These are phyloP conservation scores for Lutjanus argentimaculatus DNA, from an alignment of 2,797 vertebrate genomes.

Conservation along the genomic window DNA sequence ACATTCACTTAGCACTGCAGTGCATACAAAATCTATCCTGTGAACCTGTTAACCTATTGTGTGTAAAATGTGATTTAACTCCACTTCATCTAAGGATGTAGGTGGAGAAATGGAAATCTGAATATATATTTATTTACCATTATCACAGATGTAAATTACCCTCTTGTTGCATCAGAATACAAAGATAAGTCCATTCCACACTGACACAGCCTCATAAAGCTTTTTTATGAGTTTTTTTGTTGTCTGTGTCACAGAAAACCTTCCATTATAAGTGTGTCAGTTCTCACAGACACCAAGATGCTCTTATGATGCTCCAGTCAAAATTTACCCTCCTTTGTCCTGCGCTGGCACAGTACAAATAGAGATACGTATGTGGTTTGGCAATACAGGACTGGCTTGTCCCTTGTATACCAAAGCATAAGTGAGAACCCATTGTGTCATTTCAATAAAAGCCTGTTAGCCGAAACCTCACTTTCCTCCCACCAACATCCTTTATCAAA, in stretches of 20 bases:
- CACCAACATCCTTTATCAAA: slow-evolving; percentile 56
- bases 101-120: no score
- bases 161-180: background rate
- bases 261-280: background rate
- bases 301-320: background rate
- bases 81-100: no score
- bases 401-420: slow-evolving; percentile 11
- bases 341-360: background rate
- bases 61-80: no score
- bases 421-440: slow-evolving; percentile 40
- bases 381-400: slow-evolving; percentile 4
- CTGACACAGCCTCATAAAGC: background rate
- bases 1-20: no score
- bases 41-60: no score
- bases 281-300: background rate
- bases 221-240: background rate
- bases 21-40: no score
- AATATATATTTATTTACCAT: background rate
- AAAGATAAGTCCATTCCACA: background rate
- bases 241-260: background rate
- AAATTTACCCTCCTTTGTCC: background rate
- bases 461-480: slow-evolving; percentile 46
- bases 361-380: background rate
- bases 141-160: background rate
- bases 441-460: slow-evolving; percentile 68